phyloP scores from a whole-genome alignment of 1,140 invertebrate species.

The Nilaparvata lugens region DNA sequence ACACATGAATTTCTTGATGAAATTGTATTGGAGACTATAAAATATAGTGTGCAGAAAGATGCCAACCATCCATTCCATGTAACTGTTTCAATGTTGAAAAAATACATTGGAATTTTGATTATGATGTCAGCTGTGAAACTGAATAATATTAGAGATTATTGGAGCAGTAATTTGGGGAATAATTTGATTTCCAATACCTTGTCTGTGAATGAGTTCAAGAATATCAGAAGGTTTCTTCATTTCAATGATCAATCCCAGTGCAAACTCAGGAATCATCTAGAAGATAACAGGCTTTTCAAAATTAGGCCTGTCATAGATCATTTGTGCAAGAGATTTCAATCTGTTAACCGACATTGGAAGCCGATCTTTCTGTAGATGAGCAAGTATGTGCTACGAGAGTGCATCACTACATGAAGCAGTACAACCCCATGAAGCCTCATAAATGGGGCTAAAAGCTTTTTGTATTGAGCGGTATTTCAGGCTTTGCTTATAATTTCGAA shows the following conservation, averaged over 20 bases:
- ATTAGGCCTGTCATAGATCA: constrained; percentile 10
- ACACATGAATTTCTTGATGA: too few relatives aligned
- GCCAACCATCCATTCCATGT: too few relatives aligned
- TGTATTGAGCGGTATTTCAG: too few relatives aligned
- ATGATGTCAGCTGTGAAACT: constrained; percentile 10
- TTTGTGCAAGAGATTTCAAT: constrained; percentile 4
- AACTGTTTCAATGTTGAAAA: too few relatives aligned
- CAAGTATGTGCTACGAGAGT: constrained; percentile 13
- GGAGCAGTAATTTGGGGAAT: constrained; percentile 11
- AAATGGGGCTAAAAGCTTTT: too few relatives aligned
- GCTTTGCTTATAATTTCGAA: too few relatives aligned
- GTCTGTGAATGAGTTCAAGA: constrained; percentile 10
- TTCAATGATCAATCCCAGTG: constrained; percentile 3
- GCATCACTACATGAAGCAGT: background rate
- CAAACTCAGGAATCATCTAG: background rate
- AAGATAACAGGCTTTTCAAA: constrained; percentile 13
- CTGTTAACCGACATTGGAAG: constrained; percentile 9
- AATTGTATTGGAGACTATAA: too few relatives aligned
- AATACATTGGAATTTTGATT: constrained; percentile 9
- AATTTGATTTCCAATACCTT: constrained; percentile 8
- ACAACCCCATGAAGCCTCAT: too few relatives aligned
- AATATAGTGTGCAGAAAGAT: too few relatives aligned
- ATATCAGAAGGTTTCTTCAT: too few relatives aligned
- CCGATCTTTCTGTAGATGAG: constrained; percentile 14
- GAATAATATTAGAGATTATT: constrained; percentile 12